Conservation (phyloP, 2,888 invertebrate species). For the Serrognathus titanus region DNA sequence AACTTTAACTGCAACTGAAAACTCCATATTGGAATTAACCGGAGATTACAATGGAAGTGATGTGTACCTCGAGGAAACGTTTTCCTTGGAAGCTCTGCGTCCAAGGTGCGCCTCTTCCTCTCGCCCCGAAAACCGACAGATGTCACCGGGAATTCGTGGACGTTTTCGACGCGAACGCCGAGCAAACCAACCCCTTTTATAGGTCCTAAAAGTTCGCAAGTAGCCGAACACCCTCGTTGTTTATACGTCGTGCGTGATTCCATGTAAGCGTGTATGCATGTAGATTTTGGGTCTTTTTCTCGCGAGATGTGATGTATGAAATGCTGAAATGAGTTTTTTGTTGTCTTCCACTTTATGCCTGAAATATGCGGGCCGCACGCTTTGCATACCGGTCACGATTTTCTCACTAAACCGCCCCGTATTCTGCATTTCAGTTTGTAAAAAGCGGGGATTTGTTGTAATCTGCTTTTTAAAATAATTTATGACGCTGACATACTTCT, state of each 20-base stretch:
- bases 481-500: no score
- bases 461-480: slow-evolving; percentile 1
- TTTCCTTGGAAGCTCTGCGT: not conserved
- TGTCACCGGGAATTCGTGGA: slow-evolving; percentile 6
- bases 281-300: not conserved
- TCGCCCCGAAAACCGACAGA: not conserved
- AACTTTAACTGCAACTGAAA: not conserved
- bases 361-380: not conserved
- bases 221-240: slow-evolving; percentile 21
- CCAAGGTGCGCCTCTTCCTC: not conserved
- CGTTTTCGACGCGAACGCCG: slow-evolving; percentile 33
- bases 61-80: not conserved
- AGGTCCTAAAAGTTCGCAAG: slow-evolving; percentile 30
- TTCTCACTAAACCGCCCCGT: not conserved
- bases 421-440: no score
- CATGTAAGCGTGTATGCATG: not conserved
- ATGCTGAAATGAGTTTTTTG: not conserved
- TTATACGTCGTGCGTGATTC: slow-evolving; percentile 26
- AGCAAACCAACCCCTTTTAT: slow-evolving; percentile 33
- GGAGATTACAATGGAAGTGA: not conserved
- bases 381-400: not conserved
- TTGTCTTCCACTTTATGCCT: not conserved
- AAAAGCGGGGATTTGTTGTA: no score
- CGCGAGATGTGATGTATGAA: not conserved
- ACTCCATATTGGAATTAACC: not conserved